Evolutionary conservation across 2,888 invertebrate genomes (phyloP), one percentile per base, ranked within the genome.

Genomic region (Xanthia togata): DNA sequence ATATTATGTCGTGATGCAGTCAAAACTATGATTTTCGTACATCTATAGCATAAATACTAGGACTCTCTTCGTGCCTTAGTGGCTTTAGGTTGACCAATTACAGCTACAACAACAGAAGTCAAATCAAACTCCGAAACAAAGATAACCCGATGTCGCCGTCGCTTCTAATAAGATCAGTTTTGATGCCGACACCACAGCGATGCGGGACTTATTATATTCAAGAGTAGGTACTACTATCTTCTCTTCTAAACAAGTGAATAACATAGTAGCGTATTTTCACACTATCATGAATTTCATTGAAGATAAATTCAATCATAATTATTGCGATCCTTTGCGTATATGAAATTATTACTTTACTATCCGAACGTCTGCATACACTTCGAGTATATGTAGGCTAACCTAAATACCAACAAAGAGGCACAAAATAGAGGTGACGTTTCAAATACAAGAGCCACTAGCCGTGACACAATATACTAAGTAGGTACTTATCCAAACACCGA

Each of bases 111-210:
- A 73, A 38, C 81, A 60, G 73, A 35, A 77, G 44, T 72, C 35
- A 35, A 73, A 77, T 80, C 53, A 44, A 76, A 79, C 79, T 79
- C 12, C 35, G 71, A 23, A n/a, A 72, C 79, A 72, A 79, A 76
- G 60, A 73, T 60, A 60, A 73, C 76, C 38, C 44, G 38, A 41
- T n/a, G 60, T 53, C 11, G 41, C 59, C 23, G 23, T 41, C 62
- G n/a, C 50, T 73, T 44, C 50, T 59, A 53, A 77, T 77, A 53
- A 62, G 73, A 73, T 77, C 44, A 44, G 80, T 26, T 79, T 53
- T 72, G 50, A 26, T 14, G 23, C 4, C 20, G 23, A 44, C 50
- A 53, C 26, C 59, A 26, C 31, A 35, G 53, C 80, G 26, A 53
- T 20, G 57, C 50, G 41, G 4, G 2, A 50, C n/a, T 74, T 76